Conservation (phyloP, 2,797 vertebrate genomes). For the Molothrus ater region DNA sequence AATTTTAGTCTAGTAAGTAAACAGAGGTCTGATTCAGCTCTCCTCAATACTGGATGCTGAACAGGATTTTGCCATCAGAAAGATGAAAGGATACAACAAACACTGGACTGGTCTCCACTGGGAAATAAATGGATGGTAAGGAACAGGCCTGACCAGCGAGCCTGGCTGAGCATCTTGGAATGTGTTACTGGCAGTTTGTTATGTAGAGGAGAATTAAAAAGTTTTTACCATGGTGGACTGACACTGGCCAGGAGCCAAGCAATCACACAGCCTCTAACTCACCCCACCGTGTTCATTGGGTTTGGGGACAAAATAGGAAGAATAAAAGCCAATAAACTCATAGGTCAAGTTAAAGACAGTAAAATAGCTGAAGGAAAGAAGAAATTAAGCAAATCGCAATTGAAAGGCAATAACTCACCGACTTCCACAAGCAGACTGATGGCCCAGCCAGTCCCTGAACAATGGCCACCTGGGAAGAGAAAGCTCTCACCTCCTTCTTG, state of each 20-base stretch:
- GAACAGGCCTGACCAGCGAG: neutral
- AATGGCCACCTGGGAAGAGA: neutral
- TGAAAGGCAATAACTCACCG: neutral
- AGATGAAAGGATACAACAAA: neutral
- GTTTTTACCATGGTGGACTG: neutral
- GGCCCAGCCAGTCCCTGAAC: neutral
- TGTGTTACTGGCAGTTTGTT: neutral
- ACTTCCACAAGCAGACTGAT: neutral
- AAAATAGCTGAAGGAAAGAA: neutral
- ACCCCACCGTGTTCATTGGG: neutral
- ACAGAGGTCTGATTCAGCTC: neutral
- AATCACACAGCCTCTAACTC: neutral
- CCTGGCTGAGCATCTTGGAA: neutral
- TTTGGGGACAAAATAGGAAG: neutral
- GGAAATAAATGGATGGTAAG: neutral
- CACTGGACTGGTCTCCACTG: neutral
- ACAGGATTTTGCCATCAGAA: neutral
- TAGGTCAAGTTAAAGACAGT: neutral
- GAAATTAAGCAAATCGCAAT: neutral
- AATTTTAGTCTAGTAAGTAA: neutral
- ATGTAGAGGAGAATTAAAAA: neutral
- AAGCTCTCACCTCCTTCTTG: neutral
- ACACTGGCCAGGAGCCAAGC: neutral
- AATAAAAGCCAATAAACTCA: neutral
- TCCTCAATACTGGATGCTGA: neutral